Percentiles rank a stretch among this genome's conserved stretches.
phyloP scores from a whole-genome alignment of 2,113 vertebrate genomes.

The Riparia riparia region DNA sequence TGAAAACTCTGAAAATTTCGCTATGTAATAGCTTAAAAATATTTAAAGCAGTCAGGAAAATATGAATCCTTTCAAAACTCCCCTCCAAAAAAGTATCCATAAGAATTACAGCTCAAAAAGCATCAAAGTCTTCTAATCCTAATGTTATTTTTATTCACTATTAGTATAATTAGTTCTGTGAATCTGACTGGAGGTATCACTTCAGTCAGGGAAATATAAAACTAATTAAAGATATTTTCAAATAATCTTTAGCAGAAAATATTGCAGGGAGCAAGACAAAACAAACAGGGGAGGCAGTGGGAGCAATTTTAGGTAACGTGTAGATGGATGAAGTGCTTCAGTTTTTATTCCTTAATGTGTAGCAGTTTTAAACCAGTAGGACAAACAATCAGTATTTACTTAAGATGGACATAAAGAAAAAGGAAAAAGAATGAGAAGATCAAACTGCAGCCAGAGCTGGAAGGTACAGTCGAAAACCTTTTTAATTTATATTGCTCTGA shows the following conservation, averaged over 20 bases:
- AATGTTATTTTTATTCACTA: background rate
- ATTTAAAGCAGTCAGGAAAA: background rate
- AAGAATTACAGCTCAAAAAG: background rate
- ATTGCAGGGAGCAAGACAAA: background rate
- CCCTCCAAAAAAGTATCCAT: background rate
- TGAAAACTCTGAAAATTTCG: background rate
- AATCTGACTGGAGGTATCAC: background rate
- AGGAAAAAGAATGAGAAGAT: background rate
- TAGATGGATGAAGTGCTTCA: background rate
- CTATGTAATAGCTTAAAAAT: background rate
- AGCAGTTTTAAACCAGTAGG: background rate
- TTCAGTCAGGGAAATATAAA: background rate
- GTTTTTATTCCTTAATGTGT: background rate
- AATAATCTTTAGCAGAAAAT: background rate
- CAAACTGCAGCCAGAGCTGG: background rate
- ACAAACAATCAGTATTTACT: background rate
- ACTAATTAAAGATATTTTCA: background rate
- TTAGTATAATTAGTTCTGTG: background rate
- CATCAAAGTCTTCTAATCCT: background rate
- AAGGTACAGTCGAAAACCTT: background rate
- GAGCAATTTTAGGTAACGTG: background rate
- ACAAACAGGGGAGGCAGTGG: accelerated
- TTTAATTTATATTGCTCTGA: slow-evolving; percentile 31
- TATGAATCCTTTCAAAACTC: background rate
- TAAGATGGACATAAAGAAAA: background rate